phyloP scores from a whole-genome alignment of 2,797 vertebrate species.

The Phrynocephalus forsythii region DNA sequence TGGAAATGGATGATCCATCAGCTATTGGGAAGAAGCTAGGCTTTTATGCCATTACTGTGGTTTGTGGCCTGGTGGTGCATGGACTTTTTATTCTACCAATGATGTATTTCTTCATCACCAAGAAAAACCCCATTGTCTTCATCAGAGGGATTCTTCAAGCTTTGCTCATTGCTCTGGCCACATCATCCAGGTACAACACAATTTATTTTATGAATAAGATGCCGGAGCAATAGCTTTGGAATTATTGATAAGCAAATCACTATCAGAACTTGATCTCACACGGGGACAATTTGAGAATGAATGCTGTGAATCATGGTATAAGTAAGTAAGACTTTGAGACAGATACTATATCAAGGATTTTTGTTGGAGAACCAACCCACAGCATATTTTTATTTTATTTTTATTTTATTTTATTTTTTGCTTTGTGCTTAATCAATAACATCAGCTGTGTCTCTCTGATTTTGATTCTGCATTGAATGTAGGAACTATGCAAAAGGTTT shows the following conservation, averaged over 20 bases:
- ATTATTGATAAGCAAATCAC: background rate
- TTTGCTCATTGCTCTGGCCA: constrained; percentile 95
- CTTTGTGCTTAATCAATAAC: background rate
- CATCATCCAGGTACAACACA: constrained; percentile 90
- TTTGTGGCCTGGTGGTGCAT: constrained; percentile 93
- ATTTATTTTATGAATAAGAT: background rate
- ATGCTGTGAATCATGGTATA: background rate
- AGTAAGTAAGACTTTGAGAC: background rate
- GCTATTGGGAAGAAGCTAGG: constrained; percentile 96
- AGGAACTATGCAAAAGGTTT: background rate
- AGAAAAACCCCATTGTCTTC: constrained; percentile 97
- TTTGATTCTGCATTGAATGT: background rate
- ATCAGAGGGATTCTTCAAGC: constrained; percentile 96
- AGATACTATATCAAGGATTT: background rate
- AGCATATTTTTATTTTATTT: background rate
- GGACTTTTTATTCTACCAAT: constrained; percentile 95
- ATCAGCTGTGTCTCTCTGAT: background rate
- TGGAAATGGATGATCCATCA: constrained; percentile 97
- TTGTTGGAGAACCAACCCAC: background rate
- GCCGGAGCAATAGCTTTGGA: background rate
- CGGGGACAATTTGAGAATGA: background rate
- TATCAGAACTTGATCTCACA: background rate
- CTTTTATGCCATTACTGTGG: constrained; percentile 95
- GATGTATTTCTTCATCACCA: constrained; percentile 97
- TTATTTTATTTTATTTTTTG: too few species aligned